Conservation (phyloP, 2,797 vertebrate species). For the Tamandua tetradactyla region DNA sequence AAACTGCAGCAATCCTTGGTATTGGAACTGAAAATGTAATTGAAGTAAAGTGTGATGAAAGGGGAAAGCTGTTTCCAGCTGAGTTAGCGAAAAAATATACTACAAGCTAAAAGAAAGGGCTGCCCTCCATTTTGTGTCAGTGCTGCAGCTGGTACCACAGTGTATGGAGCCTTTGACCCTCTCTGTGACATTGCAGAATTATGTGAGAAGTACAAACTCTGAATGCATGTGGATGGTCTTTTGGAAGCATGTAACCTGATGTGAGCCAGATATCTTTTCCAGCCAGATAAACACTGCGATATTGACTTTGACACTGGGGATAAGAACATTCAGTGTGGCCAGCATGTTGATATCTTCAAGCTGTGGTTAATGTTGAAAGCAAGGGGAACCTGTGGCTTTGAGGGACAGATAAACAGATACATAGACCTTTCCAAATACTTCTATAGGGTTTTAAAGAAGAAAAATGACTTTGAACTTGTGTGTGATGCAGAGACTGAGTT, state of each 20-base stretch:
- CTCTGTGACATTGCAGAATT: constrained; percentile 83
- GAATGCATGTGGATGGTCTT: constrained; percentile 89
- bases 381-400: constrained; percentile 86
- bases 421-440: constrained; percentile 88
- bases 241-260: too few relatives aligned
- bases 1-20: constrained; percentile 84
- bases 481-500: constrained; percentile 86
- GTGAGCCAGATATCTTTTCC: too few relatives aligned
- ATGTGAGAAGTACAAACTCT: constrained; percentile 83
- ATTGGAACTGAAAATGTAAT: constrained; percentile 86
- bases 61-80: constrained; percentile 87
- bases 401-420: constrained; percentile 86
- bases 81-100: constrained; percentile 85
- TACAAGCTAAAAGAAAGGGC: constrained; percentile 81
- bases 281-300: too few relatives aligned
- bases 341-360: too few relatives aligned
- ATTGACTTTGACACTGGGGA: too few relatives aligned
- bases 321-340: too few relatives aligned
- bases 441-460: constrained; percentile 84
- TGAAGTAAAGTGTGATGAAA: constrained; percentile 87
- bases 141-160: constrained; percentile 86
- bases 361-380: too few relatives aligned
- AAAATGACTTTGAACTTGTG: constrained; percentile 85
- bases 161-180: constrained; percentile 87
- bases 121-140: constrained; percentile 86